Base-by-base conservation (phyloP, 2,797 vertebrate species). In the Clamator glandarius region DNA sequence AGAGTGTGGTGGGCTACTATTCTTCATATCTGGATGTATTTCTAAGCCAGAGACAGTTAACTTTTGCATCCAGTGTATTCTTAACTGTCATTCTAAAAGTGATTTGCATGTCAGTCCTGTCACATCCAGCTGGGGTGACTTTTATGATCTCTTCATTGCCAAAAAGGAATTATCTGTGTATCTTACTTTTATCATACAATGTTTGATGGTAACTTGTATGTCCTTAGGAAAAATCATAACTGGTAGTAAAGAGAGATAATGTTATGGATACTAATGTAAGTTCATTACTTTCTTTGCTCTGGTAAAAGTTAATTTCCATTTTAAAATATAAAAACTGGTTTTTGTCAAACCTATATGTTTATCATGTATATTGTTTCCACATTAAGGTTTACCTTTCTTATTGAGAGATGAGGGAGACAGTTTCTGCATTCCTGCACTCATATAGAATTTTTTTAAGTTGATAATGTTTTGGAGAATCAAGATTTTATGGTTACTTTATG, bases 161-260 rank as follows among this genome's bases (percentile, higher is more conserved):
- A 68, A 69, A 84, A 50, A 79, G 66, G 91, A 97, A 84, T 84
- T 57, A 77, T 26, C 73, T 80, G 8, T 92, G 29, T 77, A 67
- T 59, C 90, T 93, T 89, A 91, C 48, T 75, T 94, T 96, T 91
- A 80, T 93, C 21, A 67, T 52, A 33, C 33, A 67, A 20, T 55
- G 35, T 54, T 86, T 95, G 35, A 57, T 55, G 58, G 57, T 66
- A 68, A 61, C 64, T 44, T 67, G 0, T 74, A 42, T 93, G 77
- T 93, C 66, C 68, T 84, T 52, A 54, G 52, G 51, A 74, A 87
- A 44, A 57, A 72, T 89, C 81, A 75, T 31, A 90, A 8, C 14
- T 61, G 19, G 8, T 82, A 83, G 25, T 19, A 28, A 93, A 81
- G 52, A 79, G 17, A 85, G 54, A n/a, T 76, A 54, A 50, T 20